A percentile compares a stretch with the other conserved stretches of the same genome.
These are phyloP conservation scores for Ameiurus melas DNA, from an alignment of 2,113 vertebrate species.

Conservation along the genomic window DNA sequence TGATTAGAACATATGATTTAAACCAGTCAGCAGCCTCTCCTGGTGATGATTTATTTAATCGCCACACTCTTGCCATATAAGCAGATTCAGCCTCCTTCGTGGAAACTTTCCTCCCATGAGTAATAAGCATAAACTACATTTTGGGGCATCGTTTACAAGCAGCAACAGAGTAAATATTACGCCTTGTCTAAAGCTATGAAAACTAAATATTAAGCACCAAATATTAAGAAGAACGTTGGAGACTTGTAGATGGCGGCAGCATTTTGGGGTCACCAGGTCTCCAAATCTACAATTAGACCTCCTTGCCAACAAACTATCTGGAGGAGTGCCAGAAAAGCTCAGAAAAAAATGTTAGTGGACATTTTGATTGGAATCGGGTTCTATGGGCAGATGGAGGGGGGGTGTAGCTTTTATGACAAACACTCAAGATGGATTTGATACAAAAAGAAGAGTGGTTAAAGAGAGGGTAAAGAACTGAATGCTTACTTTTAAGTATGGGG, in stretches of 20 bases:
- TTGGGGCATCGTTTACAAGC: neutral
- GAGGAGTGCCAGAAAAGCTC: neutral
- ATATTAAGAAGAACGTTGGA: neutral
- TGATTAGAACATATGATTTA: slow-evolving; percentile 11
- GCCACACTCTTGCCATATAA: neutral
- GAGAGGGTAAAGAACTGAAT: neutral
- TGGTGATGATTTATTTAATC: slow-evolving; percentile 11
- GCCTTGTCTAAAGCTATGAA: neutral
- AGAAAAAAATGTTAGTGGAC: neutral
- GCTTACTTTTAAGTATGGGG: neutral
- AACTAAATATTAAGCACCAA: neutral
- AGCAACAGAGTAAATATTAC: neutral
- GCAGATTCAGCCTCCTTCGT: neutral
- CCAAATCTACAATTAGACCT: neutral
- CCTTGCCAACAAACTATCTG: neutral
- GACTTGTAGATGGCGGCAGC: neutral
- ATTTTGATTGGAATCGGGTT: neutral
- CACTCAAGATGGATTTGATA: neutral
- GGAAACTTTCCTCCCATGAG: neutral
- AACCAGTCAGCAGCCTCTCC: neutral
- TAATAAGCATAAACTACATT: neutral
- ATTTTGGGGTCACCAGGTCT: neutral
- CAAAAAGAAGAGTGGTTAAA: neutral
- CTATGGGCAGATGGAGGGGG: neutral
- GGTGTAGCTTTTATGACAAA: neutral